Evolutionary conservation across 1,140 invertebrate genomes (phyloP).

Genomic region (Zaprionus tsacasi): DNA sequence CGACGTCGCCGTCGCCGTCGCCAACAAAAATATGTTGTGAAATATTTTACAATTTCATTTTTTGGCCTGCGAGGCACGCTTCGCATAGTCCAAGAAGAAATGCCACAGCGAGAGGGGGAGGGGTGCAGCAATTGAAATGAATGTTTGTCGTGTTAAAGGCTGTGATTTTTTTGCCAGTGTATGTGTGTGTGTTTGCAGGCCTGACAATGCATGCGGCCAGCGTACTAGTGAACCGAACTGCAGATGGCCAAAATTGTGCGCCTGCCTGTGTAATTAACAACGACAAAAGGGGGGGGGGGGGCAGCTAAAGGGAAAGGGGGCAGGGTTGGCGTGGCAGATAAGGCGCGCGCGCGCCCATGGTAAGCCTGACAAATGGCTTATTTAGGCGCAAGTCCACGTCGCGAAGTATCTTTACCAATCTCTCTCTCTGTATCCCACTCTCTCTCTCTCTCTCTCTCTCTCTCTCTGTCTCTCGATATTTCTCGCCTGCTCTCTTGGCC

Average conservation of each 20-base stretch:
- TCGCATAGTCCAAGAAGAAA: slow-evolving; percentile 14
- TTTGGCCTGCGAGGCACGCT: slow-evolving; percentile 44
- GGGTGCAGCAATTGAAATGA: slow-evolving; percentile 70
- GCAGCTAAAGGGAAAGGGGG: no score
- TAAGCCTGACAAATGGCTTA: slow-evolving; percentile 77
- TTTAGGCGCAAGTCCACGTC: slow-evolving; percentile 50
- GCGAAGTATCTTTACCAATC: slow-evolving; percentile 11
- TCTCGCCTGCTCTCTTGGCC: slow-evolving; percentile 15
- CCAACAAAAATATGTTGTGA: slow-evolving; percentile 75
- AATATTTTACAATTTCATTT: slow-evolving; percentile 75
- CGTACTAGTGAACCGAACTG: slow-evolving; percentile 36
- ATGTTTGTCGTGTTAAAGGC: slow-evolving; percentile 77
- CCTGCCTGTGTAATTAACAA: slow-evolving; percentile 45
- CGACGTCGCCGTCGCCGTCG: slow-evolving; percentile 9
- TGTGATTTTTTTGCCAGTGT: slow-evolving; percentile 47
- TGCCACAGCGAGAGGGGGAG: not conserved
- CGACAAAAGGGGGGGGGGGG: not conserved
- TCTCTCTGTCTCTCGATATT: not conserved
- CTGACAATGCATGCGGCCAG: slow-evolving; percentile 31
- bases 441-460: not conserved
- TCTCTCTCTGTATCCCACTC: slow-evolving; percentile 5
- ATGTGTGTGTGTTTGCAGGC: not conserved
- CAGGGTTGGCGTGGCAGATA: slow-evolving; percentile 12
- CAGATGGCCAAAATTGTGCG: slow-evolving; percentile 39
- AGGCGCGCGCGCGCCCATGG: slow-evolving; percentile 2